These are phyloP conservation scores for Myrmophylax atrothorax DNA, from an alignment of 2,113 vertebrate species.

Conservation along the genomic window DNA sequence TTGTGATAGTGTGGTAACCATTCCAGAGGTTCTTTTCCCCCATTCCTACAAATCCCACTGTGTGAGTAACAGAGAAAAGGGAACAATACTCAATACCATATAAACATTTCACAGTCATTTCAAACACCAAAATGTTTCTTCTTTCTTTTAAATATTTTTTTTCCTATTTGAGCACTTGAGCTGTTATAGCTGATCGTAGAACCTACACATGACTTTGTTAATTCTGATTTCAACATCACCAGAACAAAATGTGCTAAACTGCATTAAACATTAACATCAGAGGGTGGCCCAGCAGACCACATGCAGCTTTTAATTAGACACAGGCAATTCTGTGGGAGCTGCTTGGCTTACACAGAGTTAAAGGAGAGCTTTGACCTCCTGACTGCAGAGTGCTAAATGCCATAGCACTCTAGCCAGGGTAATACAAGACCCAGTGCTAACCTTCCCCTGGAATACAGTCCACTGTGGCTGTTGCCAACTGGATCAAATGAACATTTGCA, in stretches of 20 bases:
- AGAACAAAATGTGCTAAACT: background rate
- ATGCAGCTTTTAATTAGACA: constrained; percentile 12
- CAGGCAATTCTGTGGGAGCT: background rate
- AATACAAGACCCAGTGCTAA: background rate
- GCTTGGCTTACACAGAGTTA: constrained; percentile 1
- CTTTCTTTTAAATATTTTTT: background rate
- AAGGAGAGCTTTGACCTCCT: background rate
- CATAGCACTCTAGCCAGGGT: background rate
- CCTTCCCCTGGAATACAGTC: background rate
- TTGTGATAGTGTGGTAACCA: background rate
- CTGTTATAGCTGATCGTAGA: background rate
- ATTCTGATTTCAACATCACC: background rate
- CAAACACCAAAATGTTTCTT: background rate
- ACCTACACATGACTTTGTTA: background rate
- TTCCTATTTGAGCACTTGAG: background rate
- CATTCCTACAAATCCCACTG: accelerated
- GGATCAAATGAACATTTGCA: constrained; percentile 39
- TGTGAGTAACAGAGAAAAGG: background rate
- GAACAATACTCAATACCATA: background rate
- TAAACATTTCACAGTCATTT: background rate
- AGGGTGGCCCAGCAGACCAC: background rate
- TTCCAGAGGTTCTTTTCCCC: background rate
- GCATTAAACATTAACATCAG: background rate
- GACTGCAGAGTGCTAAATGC: background rate
- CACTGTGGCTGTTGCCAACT: background rate